Evolutionary conservation across 2,797 vertebrate genomes (phyloP).

Genomic region (Lindbergichthys nudifrons): DNA sequence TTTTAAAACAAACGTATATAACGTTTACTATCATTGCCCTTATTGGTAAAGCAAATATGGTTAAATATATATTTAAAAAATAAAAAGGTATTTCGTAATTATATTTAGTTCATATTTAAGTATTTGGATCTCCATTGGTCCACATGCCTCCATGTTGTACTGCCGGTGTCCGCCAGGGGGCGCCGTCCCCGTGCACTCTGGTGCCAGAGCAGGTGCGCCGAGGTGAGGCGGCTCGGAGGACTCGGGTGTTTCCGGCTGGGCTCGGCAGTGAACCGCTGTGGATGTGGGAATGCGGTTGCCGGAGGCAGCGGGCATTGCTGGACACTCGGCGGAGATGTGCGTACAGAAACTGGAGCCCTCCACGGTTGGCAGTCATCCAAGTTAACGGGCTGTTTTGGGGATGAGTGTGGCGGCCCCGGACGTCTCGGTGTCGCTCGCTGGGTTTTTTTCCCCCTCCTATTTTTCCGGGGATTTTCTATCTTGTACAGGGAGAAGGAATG

Average conservation of each 20-base stretch:
- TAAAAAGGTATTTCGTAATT: not conserved
- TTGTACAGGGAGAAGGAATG: slow-evolving; percentile 41
- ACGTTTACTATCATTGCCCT: too few relatives aligned
- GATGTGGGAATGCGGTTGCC: slow-evolving; percentile 80
- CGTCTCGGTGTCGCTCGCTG: slow-evolving; percentile 39
- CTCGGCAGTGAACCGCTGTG: slow-evolving; percentile 66
- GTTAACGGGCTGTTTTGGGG: slow-evolving; percentile 55
- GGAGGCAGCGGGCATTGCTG: slow-evolving; percentile 71
- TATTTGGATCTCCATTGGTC: not conserved
- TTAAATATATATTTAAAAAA: not conserved
- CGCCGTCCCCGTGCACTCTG: slow-evolving; percentile 7
- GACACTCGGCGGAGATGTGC: slow-evolving; percentile 72
- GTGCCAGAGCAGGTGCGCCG: slow-evolving; percentile 69
- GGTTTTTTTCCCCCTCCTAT: slow-evolving; percentile 5
- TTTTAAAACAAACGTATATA: too few relatives aligned
- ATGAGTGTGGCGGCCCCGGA: slow-evolving; percentile 43
- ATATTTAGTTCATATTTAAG: not conserved
- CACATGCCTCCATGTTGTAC: not conserved
- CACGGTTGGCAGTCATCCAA: slow-evolving; percentile 54
- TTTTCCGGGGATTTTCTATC: slow-evolving; percentile 50
- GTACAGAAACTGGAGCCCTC: slow-evolving; percentile 37
- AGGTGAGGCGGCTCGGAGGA: slow-evolving; percentile 51
- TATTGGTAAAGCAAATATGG: too few relatives aligned
- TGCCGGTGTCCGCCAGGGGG: slow-evolving; percentile 55
- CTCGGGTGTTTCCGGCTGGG: slow-evolving; percentile 75